phyloP scores from a whole-genome alignment of 2,888 invertebrate genomes.

The Lasius fuliginosus region DNA sequence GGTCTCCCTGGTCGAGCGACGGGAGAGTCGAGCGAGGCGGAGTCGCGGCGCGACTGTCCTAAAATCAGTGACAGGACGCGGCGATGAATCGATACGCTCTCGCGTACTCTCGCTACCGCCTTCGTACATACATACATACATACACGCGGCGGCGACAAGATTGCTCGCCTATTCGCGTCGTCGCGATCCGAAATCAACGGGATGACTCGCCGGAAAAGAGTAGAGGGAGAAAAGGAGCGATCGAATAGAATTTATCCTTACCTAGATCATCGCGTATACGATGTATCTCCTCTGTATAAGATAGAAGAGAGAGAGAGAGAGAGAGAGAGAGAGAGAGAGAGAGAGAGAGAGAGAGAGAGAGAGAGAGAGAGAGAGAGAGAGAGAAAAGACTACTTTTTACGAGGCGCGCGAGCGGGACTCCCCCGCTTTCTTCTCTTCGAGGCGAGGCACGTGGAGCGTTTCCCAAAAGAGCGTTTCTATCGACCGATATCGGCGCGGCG shows the following conservation, averaged over 20 bases:
- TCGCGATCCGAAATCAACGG: too few species aligned
- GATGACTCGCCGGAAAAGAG: neutral
- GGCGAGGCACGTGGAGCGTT: constrained; percentile 74
- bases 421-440: constrained; percentile 2
- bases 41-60: constrained; percentile 36
- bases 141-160: neutral
- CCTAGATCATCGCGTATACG: too few species aligned
- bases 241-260: neutral
- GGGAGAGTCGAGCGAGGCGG: constrained; percentile 41
- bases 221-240: neutral
- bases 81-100: constrained; percentile 43
- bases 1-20: neutral
- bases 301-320: too few species aligned
- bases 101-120: constrained; percentile 29
- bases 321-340: too few species aligned
- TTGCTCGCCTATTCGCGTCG: neutral
- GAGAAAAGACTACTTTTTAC: neutral
- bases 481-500: constrained; percentile 74
- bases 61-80: constrained; percentile 36
- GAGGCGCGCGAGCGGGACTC: neutral
- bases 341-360: too few species aligned
- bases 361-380: too few species aligned
- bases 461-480: constrained; percentile 74
- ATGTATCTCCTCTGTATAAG: too few species aligned
- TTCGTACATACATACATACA: neutral